Base-by-base conservation (phyloP, 2,113 vertebrate species). In the Panthera tigris region DNA sequence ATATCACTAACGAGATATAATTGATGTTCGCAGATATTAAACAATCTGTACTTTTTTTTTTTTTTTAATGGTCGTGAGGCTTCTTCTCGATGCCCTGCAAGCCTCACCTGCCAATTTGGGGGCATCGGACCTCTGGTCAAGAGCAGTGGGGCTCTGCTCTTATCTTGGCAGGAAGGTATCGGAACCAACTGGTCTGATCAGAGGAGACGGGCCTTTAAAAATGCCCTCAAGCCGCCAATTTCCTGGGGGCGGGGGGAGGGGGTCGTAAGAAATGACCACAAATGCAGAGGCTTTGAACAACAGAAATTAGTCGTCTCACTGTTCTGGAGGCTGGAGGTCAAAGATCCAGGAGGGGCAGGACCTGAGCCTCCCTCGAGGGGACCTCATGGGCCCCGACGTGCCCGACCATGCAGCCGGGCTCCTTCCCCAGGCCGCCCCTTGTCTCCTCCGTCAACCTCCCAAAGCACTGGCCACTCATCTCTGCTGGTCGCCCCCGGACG, bases 191-290 rank as follows among this genome's bases (percentile, higher is more conserved):
- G 23, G 76, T 39, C 7, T 0, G 41, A 5, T 23, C 7, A 0
- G n/a, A 12, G 21, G 11, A 7, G 11, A 4, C 0, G 1, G 9
- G 4, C 18, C 11, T 50, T 9, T 12, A 3, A 4, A 31, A 27
- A 9, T 0, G 3, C 1, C 18, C n/a, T 12, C 1, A 0, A 4
- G 3, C 2, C 2, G 9, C 16, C 0, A 2, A 3, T 25, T 11
- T 55, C 7, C 69, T 0, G 15, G 12, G 16, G 45, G 45, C 7
- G 45, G 45, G 45, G 7, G 45, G 45, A 45, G 45, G 1, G 4
- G 0, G 4, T 9, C 0, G 3, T 7, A 6, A 36, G 4, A 5
- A 73, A 18, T 33, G 4, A 41, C 2, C 19, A 39, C 25, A 36
- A 7, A 25, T 2, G 1, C 6, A 33, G 29, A 15, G 66, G 4